A percentile compares a stretch with the other conserved stretches of the same genome.
Evolutionary conservation across 2,113 vertebrate genomes (phyloP).

Genomic region (Dendropsophus ebraccatus): DNA sequence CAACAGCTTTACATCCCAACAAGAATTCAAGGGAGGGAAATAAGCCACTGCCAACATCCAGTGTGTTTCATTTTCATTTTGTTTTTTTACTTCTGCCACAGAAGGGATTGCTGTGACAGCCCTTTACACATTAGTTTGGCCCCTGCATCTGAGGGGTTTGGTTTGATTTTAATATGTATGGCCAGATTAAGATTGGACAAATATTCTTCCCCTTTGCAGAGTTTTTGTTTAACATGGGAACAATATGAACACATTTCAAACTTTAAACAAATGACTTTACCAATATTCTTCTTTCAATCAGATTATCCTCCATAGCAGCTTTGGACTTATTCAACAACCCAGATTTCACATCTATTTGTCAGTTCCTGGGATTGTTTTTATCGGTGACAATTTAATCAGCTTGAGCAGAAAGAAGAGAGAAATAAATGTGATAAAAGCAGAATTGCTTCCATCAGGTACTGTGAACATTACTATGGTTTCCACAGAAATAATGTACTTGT

Average conservation of each 20-base stretch:
- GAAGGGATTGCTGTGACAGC: too few relatives aligned
- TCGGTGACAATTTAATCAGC: constrained; percentile 82
- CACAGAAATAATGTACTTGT: not conserved
- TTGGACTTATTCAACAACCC: constrained; percentile 75
- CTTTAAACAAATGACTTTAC: not conserved
- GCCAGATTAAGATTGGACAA: too few relatives aligned
- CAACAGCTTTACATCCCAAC: too few relatives aligned
- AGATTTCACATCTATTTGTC: constrained; percentile 79
- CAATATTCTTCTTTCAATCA: constrained; percentile 54
- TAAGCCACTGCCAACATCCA: too few relatives aligned
- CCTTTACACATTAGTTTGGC: too few relatives aligned
- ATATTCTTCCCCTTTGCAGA: not conserved
- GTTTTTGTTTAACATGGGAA: not conserved
- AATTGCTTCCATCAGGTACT: constrained; percentile 81
- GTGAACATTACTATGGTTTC: not conserved
- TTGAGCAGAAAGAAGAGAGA: constrained; percentile 81
- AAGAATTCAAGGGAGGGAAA: too few relatives aligned
- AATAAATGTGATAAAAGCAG: constrained; percentile 77
- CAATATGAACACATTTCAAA: not conserved
- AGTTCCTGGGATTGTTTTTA: constrained; percentile 76
- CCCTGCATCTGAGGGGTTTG: too few relatives aligned
- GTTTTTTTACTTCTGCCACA: too few relatives aligned
- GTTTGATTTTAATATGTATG: too few relatives aligned
- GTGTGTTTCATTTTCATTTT: too few relatives aligned
- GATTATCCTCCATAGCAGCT: constrained; percentile 80